These are phyloP conservation scores for Rhabdornis inornatus DNA, from an alignment of 2,113 vertebrate species.

Conservation along the genomic window DNA sequence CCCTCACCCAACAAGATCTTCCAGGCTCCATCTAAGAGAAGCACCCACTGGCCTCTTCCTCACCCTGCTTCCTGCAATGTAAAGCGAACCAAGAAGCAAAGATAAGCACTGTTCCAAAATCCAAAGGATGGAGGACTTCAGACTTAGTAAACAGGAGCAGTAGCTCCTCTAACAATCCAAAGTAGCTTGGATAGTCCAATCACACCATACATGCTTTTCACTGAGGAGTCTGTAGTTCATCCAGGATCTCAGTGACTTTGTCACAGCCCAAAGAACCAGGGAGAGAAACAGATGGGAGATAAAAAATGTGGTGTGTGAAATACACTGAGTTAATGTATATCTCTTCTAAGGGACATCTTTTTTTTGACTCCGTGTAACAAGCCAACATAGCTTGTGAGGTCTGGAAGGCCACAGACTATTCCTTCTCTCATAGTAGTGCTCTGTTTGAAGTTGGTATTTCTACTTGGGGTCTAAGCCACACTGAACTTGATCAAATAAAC, in stretches of 20 bases:
- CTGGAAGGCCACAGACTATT: slow-evolving; percentile 27
- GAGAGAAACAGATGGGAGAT: neutral
- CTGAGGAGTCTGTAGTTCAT: neutral
- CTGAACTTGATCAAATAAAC: slow-evolving; percentile 50
- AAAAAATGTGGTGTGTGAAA: neutral
- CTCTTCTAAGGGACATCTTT: slow-evolving; percentile 13
- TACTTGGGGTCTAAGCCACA: slow-evolving; percentile 43
- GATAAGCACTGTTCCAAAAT: neutral
- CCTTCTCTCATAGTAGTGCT: slow-evolving; percentile 21
- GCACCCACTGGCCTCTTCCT: neutral
- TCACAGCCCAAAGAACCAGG: neutral
- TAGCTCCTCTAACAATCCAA: neutral
- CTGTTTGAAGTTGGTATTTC: slow-evolving; percentile 47
- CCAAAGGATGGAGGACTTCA: neutral
- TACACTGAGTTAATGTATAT: neutral
- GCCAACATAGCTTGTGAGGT: slow-evolving; percentile 23
- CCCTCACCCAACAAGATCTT: neutral
- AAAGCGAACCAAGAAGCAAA: neutral
- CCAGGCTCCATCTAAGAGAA: neutral
- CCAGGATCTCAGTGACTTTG: neutral
- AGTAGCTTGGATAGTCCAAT: neutral
- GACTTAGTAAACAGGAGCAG: neutral
- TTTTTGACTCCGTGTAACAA: slow-evolving; percentile 25
- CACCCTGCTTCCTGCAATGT: neutral
- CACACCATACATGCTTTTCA: neutral